Conservation (phyloP, 2,113 vertebrate genomes). For the Phylloscopus whistleri region DNA sequence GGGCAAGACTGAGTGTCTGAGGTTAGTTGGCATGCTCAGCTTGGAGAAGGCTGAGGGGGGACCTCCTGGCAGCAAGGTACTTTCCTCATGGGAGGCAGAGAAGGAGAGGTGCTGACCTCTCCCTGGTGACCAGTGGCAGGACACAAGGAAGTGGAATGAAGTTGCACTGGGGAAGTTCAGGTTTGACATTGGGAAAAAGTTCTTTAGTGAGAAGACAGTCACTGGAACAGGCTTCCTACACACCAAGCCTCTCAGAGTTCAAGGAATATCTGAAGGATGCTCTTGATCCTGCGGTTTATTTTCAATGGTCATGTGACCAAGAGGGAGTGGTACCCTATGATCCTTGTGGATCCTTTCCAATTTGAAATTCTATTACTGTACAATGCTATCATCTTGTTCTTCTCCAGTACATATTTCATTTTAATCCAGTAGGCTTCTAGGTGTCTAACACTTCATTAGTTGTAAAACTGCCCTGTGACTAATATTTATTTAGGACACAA, state of each 20-base stretch:
- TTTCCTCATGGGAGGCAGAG: background rate
- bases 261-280: background rate
- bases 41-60: background rate
- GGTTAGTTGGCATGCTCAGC: background rate
- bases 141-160: background rate
- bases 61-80: background rate
- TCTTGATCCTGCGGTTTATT: background rate
- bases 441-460: background rate
- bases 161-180: background rate
- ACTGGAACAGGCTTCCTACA: background rate
- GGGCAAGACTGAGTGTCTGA: background rate
- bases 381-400: background rate
- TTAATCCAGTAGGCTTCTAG: background rate
- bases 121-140: background rate
- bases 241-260: background rate
- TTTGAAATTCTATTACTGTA: background rate
- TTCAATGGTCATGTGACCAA: background rate
- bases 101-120: background rate
- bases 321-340: background rate
- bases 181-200: no score
- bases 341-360: background rate
- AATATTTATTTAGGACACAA: background rate
- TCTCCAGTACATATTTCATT: background rate
- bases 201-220: background rate
- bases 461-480: background rate